Conservation (phyloP, 2,888 invertebrate genomes). For the Orchestes rusci region DNA sequence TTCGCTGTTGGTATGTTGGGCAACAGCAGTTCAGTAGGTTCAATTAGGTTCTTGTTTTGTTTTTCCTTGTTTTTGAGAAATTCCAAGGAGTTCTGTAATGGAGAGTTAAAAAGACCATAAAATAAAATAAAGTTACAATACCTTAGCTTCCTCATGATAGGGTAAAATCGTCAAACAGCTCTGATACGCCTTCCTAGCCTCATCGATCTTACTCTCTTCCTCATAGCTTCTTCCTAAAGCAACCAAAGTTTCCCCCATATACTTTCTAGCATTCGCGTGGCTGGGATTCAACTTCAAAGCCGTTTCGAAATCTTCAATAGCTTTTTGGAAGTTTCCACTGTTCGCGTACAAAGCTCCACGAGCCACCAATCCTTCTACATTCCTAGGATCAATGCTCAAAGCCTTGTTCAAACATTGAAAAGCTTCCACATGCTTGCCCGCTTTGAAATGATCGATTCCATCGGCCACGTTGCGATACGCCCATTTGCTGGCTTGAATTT, state of each 20-base stretch:
- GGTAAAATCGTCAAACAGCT: conserved; percentile 78
- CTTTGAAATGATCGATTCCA: conserved; percentile 91
- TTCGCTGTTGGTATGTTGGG: conserved; percentile 52
- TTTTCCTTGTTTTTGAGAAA: conserved; percentile 64
- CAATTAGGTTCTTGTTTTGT: conserved; percentile 51
- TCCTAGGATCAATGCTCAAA: conserved; percentile 81
- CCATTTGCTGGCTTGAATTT: conserved; percentile 89
- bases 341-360: conserved; percentile 90
- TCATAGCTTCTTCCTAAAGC: conserved; percentile 84
- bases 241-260: conserved; percentile 87
- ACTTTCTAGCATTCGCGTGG: conserved; percentile 89
- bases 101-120: not conserved
- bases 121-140: conserved; percentile 2
- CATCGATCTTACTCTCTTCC: conserved; percentile 77
- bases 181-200: conserved; percentile 77
- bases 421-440: conserved; percentile 87
- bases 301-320: conserved; percentile 90
- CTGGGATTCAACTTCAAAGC: conserved; percentile 82
- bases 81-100: conserved; percentile 64
- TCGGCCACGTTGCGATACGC: conserved; percentile 89
- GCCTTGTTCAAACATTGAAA: conserved; percentile 93
- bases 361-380: conserved; percentile 88
- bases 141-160: conserved; percentile 72
- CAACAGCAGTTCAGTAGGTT: conserved; percentile 54
- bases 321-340: conserved; percentile 87